Conservation (phyloP, 2,888 invertebrate species). For the Rhodophaea formosa region DNA sequence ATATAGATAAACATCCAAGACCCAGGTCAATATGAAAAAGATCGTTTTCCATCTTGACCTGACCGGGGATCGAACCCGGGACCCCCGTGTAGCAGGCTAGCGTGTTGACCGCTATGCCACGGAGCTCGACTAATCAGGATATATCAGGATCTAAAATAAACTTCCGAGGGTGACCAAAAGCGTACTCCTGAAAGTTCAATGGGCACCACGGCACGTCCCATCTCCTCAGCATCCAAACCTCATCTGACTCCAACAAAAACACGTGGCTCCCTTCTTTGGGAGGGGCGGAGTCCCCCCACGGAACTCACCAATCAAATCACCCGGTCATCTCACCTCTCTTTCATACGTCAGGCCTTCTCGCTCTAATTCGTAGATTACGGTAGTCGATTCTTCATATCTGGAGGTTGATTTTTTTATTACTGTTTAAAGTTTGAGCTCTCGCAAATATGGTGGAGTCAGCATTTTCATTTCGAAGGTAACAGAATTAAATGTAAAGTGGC, state of each 20-base stretch:
- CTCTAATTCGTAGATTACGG: conserved; percentile 57
- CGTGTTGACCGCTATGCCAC: too few relatives aligned
- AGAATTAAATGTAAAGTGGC: conserved; percentile 41
- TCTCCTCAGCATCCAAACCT: conserved; percentile 40
- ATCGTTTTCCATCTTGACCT: too few relatives aligned
- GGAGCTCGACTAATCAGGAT: too few relatives aligned
- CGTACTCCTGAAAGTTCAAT: conserved; percentile 54
- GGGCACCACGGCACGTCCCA: conserved; percentile 41
- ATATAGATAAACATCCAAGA: too few relatives aligned
- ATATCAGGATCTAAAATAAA: too few relatives aligned
- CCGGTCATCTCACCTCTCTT: conserved; percentile 32
- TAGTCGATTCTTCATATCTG: conserved; percentile 68
- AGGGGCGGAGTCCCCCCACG: conserved; percentile 45
- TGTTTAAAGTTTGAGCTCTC: conserved; percentile 53
- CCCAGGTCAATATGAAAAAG: too few relatives aligned
- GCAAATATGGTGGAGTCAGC: conserved; percentile 47
- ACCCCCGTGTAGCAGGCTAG: too few relatives aligned
- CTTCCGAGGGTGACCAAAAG: conserved; percentile 20
- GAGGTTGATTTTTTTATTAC: conserved; percentile 65
- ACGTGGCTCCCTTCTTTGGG: conserved; percentile 48
- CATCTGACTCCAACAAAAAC: conserved; percentile 66
- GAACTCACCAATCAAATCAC: conserved; percentile 40
- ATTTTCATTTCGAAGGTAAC: conserved; percentile 46
- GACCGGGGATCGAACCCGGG: too few relatives aligned
- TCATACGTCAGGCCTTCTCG: conserved; percentile 37